Conservation (phyloP, 2,113 vertebrate genomes). For the Parotia lawesii region DNA sequence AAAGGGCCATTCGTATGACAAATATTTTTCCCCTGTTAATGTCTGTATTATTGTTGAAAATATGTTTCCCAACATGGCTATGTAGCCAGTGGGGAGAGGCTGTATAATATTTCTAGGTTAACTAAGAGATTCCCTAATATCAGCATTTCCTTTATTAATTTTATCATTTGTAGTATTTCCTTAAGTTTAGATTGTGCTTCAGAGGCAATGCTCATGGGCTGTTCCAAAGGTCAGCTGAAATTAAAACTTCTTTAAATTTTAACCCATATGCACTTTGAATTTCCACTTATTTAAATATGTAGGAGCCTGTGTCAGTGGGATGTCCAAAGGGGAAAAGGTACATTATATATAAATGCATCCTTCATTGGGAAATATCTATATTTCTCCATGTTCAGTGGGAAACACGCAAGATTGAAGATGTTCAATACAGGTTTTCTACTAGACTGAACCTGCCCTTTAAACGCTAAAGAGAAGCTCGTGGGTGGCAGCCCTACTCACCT, state of each 20-base stretch:
- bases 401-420: not conserved
- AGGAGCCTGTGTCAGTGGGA: not conserved
- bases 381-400: not conserved
- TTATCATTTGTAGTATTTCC: not conserved
- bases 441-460: not conserved
- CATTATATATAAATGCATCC: not conserved
- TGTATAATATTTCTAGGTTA: not conserved
- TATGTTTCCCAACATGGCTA: not conserved
- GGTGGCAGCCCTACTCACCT: conserved; percentile 42
- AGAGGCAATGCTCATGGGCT: not conserved
- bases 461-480: not conserved
- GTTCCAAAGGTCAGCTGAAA: not conserved
- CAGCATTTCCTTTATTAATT: not conserved
- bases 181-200: not conserved
- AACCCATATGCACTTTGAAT: not conserved
- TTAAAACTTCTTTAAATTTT: not conserved
- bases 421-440: not conserved
- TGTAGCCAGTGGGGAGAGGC: not conserved
- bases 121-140: not conserved
- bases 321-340: not conserved
- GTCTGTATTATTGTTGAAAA: not conserved
- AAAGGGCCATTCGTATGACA: not conserved
- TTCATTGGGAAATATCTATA: not conserved
- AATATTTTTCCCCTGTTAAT: not conserved
- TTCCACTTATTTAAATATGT: not conserved